Evolutionary conservation across 2,113 vertebrate genomes (phyloP).

Genomic region (Salvelinus namaycush): DNA sequence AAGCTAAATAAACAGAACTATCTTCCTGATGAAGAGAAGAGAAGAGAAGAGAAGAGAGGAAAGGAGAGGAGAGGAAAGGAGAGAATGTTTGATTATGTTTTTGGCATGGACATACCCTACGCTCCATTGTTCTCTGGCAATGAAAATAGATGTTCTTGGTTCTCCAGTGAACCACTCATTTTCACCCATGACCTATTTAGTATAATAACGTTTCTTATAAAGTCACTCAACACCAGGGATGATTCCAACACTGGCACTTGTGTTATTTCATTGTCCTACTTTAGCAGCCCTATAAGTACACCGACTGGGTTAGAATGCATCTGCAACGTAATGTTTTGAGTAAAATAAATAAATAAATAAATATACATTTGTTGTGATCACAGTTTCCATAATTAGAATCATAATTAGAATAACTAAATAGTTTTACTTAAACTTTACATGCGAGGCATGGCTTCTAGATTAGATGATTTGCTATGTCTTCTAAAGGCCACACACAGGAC

Average conservation of each 20-base stretch:
- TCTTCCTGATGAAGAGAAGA: conserved; percentile 12
- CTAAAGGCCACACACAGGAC: background rate
- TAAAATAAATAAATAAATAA: no score
- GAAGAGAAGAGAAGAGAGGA: conserved; percentile 28
- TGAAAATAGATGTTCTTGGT: conserved; percentile 23
- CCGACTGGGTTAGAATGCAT: no score
- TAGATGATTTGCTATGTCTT: background rate
- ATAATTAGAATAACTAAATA: no score
- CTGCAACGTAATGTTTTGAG: no score
- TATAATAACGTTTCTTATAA: background rate
- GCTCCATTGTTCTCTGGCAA: conserved; percentile 44
- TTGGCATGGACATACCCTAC: background rate
- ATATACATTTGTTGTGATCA: no score
- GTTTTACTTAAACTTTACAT: no score
- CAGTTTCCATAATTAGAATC: no score
- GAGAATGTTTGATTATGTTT: conserved; percentile 15
- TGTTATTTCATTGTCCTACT: background rate
- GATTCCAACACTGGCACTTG: no score
- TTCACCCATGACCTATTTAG: conserved; percentile 39
- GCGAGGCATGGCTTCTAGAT: background rate
- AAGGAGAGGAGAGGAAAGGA: conserved; percentile 13
- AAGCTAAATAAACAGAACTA: conserved; percentile 74
- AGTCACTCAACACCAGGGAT: no score
- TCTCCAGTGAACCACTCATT: background rate
- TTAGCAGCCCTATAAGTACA: no score